phyloP scores from a whole-genome alignment of 2,113 vertebrate genomes.

The Plectropomus leopardus region DNA sequence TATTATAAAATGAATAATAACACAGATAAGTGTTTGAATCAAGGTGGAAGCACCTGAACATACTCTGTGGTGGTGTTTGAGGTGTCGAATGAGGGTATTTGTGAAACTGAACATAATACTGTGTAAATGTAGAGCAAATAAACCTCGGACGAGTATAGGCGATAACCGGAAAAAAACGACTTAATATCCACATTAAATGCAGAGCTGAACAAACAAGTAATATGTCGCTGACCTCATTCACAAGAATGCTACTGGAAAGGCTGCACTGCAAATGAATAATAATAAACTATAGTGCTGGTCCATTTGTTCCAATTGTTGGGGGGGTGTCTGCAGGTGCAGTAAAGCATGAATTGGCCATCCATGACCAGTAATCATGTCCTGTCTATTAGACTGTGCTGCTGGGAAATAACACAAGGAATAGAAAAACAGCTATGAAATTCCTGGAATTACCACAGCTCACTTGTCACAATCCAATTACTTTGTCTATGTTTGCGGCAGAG shows the following conservation, averaged over 20 bases:
- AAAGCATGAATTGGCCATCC: constrained; percentile 66
- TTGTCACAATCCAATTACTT: constrained; percentile 82
- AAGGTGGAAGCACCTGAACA: background rate
- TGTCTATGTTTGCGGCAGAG: constrained; percentile 66
- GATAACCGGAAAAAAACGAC: background rate
- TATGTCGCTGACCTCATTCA: constrained; percentile 14
- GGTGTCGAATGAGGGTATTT: background rate
- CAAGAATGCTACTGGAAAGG: constrained; percentile 5
- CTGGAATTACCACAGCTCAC: constrained; percentile 66
- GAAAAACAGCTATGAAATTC: constrained; percentile 65
- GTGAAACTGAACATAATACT: background rate
- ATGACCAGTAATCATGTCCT: constrained; percentile 63
- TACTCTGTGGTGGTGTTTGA: background rate
- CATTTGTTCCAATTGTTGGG: constrained; percentile 47
- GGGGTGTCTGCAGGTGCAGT: constrained; percentile 45
- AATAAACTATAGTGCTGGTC: constrained; percentile 17
- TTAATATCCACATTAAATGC: background rate
- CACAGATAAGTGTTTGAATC: background rate
- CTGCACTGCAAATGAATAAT: constrained; percentile 22
- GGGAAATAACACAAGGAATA: constrained; percentile 72
- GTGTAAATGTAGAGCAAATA: background rate
- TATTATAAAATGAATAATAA: background rate
- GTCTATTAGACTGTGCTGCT: constrained; percentile 54
- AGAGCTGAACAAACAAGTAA: background rate
- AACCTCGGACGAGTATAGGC: background rate